Percentiles rank a stretch among this genome's conserved stretches.
These are phyloP conservation scores for Danio tinwini DNA, from an alignment of 2,797 vertebrate species.

Conservation along the genomic window DNA sequence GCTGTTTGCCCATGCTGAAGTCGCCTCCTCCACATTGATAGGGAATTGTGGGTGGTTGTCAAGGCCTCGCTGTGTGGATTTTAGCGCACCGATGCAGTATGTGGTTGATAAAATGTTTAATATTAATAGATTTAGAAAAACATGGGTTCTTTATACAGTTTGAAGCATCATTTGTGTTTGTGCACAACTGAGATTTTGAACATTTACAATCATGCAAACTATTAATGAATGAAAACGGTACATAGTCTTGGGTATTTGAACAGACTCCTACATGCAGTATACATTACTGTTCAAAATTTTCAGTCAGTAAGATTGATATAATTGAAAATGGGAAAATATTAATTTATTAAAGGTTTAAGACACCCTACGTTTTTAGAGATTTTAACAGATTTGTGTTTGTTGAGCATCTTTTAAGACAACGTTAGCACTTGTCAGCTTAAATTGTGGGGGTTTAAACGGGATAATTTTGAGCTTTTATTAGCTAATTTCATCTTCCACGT, in stretches of 20 bases:
- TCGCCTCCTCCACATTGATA: conserved; percentile 5
- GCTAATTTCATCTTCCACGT: too few relatives aligned
- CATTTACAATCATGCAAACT: neutral
- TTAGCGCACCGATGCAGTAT: neutral
- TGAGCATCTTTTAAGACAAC: too few relatives aligned
- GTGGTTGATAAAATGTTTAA: too few relatives aligned
- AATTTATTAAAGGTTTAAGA: too few relatives aligned
- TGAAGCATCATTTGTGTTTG: neutral
- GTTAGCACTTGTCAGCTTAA: too few relatives aligned
- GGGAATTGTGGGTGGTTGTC: conserved; percentile 26
- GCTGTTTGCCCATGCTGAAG: neutral
- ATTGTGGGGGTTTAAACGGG: too few relatives aligned
- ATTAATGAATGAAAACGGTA: neutral
- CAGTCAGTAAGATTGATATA: neutral
- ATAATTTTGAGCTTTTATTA: too few relatives aligned
- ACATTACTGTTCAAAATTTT: neutral
- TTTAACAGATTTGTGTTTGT: too few relatives aligned
- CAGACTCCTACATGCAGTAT: neutral
- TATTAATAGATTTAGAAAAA: neutral
- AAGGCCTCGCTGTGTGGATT: neutral
- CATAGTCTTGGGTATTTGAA: neutral
- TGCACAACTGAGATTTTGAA: neutral
- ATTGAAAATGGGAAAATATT: neutral
- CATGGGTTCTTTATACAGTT: neutral
- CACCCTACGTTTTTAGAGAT: too few relatives aligned